A percentile compares a stretch with the other conserved stretches of the same genome.
Evolutionary conservation across 2,113 vertebrate species (phyloP).

Genomic region (Notothenia rossii): DNA sequence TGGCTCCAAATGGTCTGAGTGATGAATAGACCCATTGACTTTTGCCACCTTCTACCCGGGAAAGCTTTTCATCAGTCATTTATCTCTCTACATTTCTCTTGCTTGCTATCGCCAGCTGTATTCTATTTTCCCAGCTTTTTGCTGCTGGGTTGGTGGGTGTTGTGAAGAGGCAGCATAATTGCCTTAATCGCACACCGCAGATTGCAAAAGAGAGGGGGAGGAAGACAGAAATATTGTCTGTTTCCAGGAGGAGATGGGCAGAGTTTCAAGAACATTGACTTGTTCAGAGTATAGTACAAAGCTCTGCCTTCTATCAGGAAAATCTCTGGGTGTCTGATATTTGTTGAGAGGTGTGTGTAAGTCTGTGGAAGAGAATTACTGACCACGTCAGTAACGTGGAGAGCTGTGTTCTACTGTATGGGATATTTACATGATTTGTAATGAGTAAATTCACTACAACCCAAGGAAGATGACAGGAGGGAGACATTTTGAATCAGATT

Average conservation of each 20-base stretch:
- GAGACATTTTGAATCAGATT: background rate
- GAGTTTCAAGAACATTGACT: constrained; percentile 42
- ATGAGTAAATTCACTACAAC: background rate
- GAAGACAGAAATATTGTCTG: constrained; percentile 35
- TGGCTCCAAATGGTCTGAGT: background rate
- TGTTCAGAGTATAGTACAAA: constrained; percentile 36
- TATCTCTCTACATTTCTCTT: constrained; percentile 11
- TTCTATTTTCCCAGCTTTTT: constrained; percentile 8
- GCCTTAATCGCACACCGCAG: constrained; percentile 38
- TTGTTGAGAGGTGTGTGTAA: constrained; percentile 6
- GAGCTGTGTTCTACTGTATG: constrained; percentile 17
- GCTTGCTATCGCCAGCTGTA: background rate
- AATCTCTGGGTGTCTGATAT: constrained; percentile 57
- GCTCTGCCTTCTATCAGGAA: constrained; percentile 13
- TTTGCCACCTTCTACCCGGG: constrained; percentile 18
- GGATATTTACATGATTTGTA: background rate
- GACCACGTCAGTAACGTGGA: constrained; percentile 19
- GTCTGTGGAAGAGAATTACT: background rate
- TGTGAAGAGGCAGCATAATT: constrained; percentile 56
- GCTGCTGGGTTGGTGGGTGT: constrained; percentile 3
- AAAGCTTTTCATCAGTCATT: constrained; percentile 13
- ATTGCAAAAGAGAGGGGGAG: background rate
- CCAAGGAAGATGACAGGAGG: background rate
- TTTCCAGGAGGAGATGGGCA: constrained; percentile 20
- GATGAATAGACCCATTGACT: constrained; percentile 30